phyloP scores from a whole-genome alignment of 2,888 invertebrate genomes.

The Bellardia bayeri region DNA sequence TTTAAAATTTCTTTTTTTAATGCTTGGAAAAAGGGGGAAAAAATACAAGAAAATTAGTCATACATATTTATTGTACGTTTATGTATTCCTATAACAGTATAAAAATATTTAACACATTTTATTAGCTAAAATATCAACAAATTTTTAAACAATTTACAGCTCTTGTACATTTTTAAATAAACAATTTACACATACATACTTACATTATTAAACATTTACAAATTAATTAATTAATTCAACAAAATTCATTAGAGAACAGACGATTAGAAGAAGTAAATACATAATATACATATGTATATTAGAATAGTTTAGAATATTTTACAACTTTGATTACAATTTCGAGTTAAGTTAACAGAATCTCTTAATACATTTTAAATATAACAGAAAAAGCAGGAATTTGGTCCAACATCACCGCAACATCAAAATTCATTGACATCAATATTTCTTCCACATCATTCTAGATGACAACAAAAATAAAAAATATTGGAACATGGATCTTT shows the following conservation, averaged over 20 bases:
- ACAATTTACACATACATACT: conserved; percentile 35
- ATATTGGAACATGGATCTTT: conserved; percentile 1
- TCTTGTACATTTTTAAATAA: conserved; percentile 35
- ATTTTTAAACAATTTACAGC: conserved; percentile 50
- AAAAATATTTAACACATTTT: conserved; percentile 55
- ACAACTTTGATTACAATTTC: neutral
- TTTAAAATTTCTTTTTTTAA: too few relatives aligned
- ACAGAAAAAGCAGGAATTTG: neutral
- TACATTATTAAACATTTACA: conserved; percentile 47
- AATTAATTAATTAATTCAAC: conserved; percentile 38
- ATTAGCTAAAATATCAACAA: conserved; percentile 67
- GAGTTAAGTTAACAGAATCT: neutral
- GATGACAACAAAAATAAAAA: conserved; percentile 5
- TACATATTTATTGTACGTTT: neutral
- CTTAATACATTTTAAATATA: conserved; percentile 1
- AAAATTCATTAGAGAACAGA: neutral
- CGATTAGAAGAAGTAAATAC: neutral
- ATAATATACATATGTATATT: neutral
- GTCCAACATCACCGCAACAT: too few relatives aligned
- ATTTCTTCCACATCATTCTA: neutral
- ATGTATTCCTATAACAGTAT: conserved; percentile 29
- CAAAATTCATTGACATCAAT: neutral
- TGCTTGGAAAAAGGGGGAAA: too few relatives aligned
- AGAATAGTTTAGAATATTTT: conserved; percentile 1
- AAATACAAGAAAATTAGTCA: neutral